Conservation (phyloP, 2,797 vertebrate genomes). For the Melanotaenia maccullochi region DNA sequence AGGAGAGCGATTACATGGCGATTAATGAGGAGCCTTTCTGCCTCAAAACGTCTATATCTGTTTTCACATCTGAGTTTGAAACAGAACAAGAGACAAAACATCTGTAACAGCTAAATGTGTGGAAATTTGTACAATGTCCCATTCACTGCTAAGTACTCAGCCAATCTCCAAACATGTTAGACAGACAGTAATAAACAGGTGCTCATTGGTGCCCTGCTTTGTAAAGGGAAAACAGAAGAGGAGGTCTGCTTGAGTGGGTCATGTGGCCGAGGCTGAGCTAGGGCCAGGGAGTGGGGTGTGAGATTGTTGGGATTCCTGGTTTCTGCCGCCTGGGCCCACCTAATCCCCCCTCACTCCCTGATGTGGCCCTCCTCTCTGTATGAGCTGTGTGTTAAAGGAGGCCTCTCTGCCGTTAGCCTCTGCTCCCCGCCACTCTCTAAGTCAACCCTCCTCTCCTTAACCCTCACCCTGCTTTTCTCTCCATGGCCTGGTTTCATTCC, state of each 20-base stretch:
- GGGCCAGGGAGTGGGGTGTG: constrained; percentile 77
- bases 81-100: constrained; percentile 25
- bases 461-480: constrained; percentile 43
- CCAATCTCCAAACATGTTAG: constrained; percentile 54
- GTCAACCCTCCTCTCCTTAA: constrained; percentile 55
- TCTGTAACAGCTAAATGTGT: constrained; percentile 29
- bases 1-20: not conserved
- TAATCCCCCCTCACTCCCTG: constrained; percentile 70
- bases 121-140: constrained; percentile 52
- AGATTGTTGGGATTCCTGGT: constrained; percentile 83
- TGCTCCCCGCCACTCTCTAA: constrained; percentile 66
- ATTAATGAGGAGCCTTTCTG: constrained; percentile 6
- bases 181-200: constrained; percentile 76
- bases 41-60: constrained; percentile 5
- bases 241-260: constrained; percentile 70
- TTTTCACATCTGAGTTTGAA: constrained; percentile 1
- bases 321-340: constrained; percentile 77
- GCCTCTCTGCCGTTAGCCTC: constrained; percentile 74
- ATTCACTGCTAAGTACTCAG: constrained; percentile 52
- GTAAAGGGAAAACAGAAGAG: constrained; percentile 41
- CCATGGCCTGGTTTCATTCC: constrained; percentile 30
- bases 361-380: constrained; percentile 60
- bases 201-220: constrained; percentile 55
- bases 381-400: constrained; percentile 73
- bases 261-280: constrained; percentile 72